Evolutionary conservation across 2,888 invertebrate species (phyloP).

Genomic region (Diarsia dahlii): DNA sequence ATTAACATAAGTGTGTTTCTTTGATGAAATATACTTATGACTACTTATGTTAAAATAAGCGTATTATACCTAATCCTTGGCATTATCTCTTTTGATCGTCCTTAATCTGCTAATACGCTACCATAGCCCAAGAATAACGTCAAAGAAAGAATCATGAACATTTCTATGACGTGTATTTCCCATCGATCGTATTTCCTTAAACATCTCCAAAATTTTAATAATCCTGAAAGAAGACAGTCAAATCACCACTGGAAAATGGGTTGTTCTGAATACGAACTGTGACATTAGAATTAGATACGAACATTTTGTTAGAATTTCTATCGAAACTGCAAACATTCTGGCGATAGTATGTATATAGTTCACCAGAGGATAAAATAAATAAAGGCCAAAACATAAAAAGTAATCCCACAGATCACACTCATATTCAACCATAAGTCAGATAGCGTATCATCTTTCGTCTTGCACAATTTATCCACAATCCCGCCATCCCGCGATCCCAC

Average conservation of each 20-base stretch:
- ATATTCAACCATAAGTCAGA: background rate
- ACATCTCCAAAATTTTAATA: background rate
- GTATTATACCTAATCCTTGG: background rate
- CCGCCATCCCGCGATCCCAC: constrained; percentile 34
- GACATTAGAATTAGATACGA: background rate
- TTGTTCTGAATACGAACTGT: background rate
- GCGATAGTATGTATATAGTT: background rate
- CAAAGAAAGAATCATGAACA: background rate
- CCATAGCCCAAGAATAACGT: background rate
- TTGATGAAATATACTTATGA: background rate
- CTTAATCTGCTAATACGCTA: background rate
- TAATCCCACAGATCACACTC: background rate
- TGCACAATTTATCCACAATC: constrained; percentile 46
- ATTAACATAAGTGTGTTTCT: background rate
- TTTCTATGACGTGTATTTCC: background rate
- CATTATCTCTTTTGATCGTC: too few species aligned
- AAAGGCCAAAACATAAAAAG: constrained; percentile 11
- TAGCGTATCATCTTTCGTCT: constrained; percentile 34
- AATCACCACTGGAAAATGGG: background rate
- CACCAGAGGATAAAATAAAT: background rate
- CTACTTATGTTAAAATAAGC: background rate
- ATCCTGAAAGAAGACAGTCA: background rate
- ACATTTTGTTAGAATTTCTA: background rate
- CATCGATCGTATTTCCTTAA: too few species aligned
- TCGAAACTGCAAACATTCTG: background rate